Percentiles rank a stretch among this genome's conserved stretches.
phyloP scores from a whole-genome alignment of 2,113 vertebrate species.

The Athene noctua region DNA sequence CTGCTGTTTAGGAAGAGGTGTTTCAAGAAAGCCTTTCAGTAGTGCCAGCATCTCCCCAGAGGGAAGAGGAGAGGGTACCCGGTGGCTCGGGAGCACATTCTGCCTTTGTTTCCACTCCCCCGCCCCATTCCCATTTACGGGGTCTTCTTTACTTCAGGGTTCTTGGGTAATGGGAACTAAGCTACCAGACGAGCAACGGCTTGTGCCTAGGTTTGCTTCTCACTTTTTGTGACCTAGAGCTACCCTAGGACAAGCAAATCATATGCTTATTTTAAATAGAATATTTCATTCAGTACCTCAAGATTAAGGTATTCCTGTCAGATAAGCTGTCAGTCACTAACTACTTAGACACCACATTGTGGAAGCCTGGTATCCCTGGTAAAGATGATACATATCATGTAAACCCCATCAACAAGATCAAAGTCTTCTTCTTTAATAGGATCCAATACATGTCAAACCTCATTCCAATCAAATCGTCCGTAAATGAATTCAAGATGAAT shows the following conservation, averaged over 20 bases:
- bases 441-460: constrained; percentile 82
- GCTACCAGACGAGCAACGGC: background rate
- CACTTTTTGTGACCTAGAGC: constrained; percentile 52
- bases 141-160: background rate
- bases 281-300: constrained; percentile 75
- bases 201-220: background rate
- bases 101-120: background rate
- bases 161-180: background rate
- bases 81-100: background rate
- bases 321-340: constrained; percentile 77
- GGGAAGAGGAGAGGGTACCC: background rate
- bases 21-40: background rate
- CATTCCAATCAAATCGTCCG: constrained; percentile 83
- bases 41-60: background rate
- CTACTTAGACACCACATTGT: constrained; percentile 74
- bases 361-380: constrained; percentile 76
- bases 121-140: background rate
- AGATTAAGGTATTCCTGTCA: constrained; percentile 83
- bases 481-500: constrained; percentile 86
- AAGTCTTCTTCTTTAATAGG: constrained; percentile 80
- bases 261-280: constrained; percentile 77
- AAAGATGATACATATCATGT: constrained; percentile 82
- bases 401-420: constrained; percentile 83
- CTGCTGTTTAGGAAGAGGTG: background rate
- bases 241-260: constrained; percentile 68